A percentile compares a stretch with the other conserved stretches of the same genome.
Evolutionary conservation across 2,888 invertebrate genomes (phyloP).

Genomic region (Willowsia nigromaculata): DNA sequence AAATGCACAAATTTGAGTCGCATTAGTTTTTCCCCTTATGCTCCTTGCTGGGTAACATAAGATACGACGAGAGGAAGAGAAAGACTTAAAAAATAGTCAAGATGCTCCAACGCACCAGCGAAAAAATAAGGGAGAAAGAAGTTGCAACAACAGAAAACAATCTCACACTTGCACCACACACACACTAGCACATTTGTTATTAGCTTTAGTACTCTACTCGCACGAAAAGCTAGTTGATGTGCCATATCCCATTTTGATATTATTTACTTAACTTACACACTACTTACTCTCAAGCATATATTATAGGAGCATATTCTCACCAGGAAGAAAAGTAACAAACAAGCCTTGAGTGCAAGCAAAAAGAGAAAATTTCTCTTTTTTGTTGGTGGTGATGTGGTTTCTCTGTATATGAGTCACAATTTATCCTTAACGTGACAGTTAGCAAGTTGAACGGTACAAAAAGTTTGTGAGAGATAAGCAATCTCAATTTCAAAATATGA

Average conservation of each 20-base stretch:
- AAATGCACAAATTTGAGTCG: conserved; percentile 74
- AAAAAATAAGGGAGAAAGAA: conserved; percentile 29
- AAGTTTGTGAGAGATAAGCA: conserved; percentile 78
- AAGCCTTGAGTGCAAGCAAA: neutral
- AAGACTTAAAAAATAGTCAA: conserved; percentile 57
- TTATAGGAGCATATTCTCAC: conserved; percentile 46
- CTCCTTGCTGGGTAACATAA: conserved; percentile 67
- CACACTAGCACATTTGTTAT: conserved; percentile 41
- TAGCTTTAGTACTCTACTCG: conserved; percentile 10
- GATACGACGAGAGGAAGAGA: conserved; percentile 46
- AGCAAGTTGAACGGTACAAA: conserved; percentile 78
- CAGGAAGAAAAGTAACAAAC: conserved; percentile 44
- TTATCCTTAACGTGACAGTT: conserved; percentile 79
- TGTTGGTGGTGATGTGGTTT: conserved; percentile 66
- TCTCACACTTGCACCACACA: conserved; percentile 24
- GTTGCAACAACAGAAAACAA: conserved; percentile 30
- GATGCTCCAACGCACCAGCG: conserved; percentile 30
- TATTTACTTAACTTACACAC: conserved; percentile 66
- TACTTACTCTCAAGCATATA: conserved; percentile 35
- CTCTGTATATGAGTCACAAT: conserved; percentile 75
- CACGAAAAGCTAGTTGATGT: conserved; percentile 59
- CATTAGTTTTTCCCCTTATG: conserved; percentile 72
- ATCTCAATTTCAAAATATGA: conserved; percentile 79
- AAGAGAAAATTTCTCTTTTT: conserved; percentile 19
- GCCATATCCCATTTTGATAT: conserved; percentile 68